Base-by-base conservation (phyloP, 2,797 vertebrate genomes). In the Lemur catta region DNA sequence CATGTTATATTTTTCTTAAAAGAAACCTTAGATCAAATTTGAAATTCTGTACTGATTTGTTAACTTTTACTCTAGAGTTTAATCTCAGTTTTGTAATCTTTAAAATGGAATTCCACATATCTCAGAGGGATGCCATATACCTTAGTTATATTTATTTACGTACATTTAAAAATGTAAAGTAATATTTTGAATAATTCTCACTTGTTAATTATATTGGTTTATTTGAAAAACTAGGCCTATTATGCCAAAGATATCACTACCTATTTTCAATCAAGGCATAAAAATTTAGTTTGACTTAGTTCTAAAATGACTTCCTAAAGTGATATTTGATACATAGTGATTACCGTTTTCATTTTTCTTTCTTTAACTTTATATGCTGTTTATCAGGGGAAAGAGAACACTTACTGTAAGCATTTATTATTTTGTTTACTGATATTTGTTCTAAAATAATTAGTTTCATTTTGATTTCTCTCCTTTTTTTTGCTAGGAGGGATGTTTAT, bases 1-100 rank as follows among this genome's bases (percentile, higher is more conserved):
- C 96, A 87, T 97, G 84, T 91, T 96, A 87, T 97, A 18, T 85
- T 97, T 97, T 97, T 97, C 92, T 97, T 91, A 96, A 98, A 96
- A 96, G 65, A 59, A 97, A 84, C 82, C 94, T 69, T 85, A 79
- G 28, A 69, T 79, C 30, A 89, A 76, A 82, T 63, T 89, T 76
- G 17, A 72, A 89, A 87, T 91, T 86, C 30, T 78, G 10, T 67
- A 59, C 30, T 85, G n/a, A 90, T 43, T 61, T 84, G 59, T 46
- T 84, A 63, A 48, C 7, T 90, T 93, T 81, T 89, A 43, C 14
- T 6, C 18, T 46, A 24, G 35, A n/a, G 6, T 48, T 94, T 43
- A 59, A 59, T 89, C n/a, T 79, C 43, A 59, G 43, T 86, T 84
- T 94, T 28, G 80, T 93, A 48, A 41, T 85, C 24, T 94, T 92